Percentiles rank a stretch among this genome's conserved stretches.
Conservation (phyloP, 2,797 vertebrate species). For the Heteromormyrus szaboi region DNA sequence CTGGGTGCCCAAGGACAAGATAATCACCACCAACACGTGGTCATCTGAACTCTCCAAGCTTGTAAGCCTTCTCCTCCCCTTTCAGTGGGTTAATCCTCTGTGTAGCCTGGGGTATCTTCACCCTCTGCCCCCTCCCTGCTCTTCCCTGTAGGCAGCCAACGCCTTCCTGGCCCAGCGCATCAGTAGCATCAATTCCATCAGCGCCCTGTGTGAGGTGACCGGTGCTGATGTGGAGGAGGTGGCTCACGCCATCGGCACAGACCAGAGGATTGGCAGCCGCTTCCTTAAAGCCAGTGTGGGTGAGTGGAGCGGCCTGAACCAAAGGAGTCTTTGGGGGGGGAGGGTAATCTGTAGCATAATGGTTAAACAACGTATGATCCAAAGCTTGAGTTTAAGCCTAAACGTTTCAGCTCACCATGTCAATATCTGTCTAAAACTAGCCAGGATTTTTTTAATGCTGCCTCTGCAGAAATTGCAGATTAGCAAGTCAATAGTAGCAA, state of each 20-base stretch:
- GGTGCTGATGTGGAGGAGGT: conserved; percentile 29
- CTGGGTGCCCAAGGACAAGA: conserved; percentile 34
- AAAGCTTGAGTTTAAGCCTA: background rate
- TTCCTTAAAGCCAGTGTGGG: conserved; percentile 35
- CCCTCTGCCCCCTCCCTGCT: background rate
- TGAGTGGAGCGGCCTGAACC: background rate
- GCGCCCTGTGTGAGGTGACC: conserved; percentile 23
- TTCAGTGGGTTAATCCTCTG: background rate
- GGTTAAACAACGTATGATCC: background rate
- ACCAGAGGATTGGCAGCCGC: conserved; percentile 26
- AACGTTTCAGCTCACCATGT: background rate
- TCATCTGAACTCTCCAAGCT: conserved; percentile 37
- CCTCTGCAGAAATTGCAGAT: background rate
- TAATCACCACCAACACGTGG: conserved; percentile 37
- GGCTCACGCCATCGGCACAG: conserved; percentile 24
- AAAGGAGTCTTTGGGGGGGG: background rate
- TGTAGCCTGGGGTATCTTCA: background rate
- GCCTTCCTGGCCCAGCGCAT: conserved; percentile 32
- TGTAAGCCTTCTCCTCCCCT: background rate
- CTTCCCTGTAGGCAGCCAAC: conserved; percentile 28
- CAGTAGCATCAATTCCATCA: conserved; percentile 41
- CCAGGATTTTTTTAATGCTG: background rate
- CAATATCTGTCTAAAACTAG: background rate
- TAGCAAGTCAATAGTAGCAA: background rate
- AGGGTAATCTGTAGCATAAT: background rate